Percentiles rank a stretch among this genome's conserved stretches.
These are phyloP conservation scores for Dione vanillae DNA, from an alignment of 2,888 invertebrate species.

Conservation along the genomic window DNA sequence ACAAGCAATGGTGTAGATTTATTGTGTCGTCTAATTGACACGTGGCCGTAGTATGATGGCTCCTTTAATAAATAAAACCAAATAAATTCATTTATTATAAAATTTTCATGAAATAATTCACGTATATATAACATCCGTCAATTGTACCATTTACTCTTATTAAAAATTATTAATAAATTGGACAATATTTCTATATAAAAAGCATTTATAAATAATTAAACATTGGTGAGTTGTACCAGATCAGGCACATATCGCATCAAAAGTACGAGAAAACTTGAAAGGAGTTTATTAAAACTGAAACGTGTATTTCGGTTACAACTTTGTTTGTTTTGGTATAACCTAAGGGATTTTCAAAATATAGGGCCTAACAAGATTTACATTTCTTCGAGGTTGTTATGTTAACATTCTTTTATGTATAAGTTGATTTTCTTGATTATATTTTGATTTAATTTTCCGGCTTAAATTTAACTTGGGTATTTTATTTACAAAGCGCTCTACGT, in stretches of 20 bases:
- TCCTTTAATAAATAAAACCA: too few species aligned
- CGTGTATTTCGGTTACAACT: conserved; percentile 21
- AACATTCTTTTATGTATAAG: conserved; percentile 24
- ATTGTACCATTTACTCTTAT: too few species aligned
- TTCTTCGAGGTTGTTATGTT: conserved; percentile 18
- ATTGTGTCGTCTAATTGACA: too few species aligned
- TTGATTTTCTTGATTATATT: conserved; percentile 17
- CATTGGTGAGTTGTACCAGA: not conserved
- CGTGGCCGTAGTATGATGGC: too few species aligned
- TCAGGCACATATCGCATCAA: not conserved
- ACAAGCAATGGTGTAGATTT: too few species aligned
- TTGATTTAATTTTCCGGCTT: conserved; percentile 17
- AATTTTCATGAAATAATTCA: too few species aligned
- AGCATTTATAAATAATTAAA: not conserved
- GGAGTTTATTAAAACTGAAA: conserved; percentile 15
- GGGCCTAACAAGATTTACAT: conserved; percentile 26
- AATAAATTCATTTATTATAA: too few species aligned
- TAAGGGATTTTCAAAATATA: conserved; percentile 26
- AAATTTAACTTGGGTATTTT: not conserved
- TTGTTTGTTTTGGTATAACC: conserved; percentile 26
- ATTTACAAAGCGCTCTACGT: not conserved
- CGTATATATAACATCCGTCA: too few species aligned
- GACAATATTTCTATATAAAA: not conserved
- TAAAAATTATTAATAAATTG: too few species aligned
- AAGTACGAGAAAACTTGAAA: not conserved